Percentiles rank a stretch among this genome's conserved stretches.
These are phyloP conservation scores for Drosophila setifemur DNA, from an alignment of 1,140 invertebrate species.

Conservation along the genomic window DNA sequence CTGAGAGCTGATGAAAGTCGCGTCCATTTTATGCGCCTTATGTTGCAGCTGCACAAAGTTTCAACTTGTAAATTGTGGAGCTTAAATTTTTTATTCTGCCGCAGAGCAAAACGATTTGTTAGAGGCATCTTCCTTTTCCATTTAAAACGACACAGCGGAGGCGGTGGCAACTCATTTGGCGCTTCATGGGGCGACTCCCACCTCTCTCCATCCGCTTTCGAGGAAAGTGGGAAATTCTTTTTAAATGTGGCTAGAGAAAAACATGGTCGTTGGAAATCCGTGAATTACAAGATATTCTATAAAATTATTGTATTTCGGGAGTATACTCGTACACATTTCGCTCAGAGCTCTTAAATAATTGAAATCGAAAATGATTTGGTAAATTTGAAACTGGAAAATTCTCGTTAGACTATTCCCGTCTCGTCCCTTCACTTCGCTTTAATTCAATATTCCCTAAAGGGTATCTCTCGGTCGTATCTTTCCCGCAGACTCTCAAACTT, in stretches of 20 bases:
- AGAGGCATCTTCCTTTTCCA: background rate
- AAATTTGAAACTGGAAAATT: too few relatives aligned
- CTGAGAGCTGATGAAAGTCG: background rate
- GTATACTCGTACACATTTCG: too few relatives aligned
- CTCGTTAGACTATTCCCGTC: too few relatives aligned
- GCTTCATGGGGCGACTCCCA: conserved; percentile 46
- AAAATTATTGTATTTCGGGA: too few relatives aligned
- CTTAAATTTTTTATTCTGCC: conserved; percentile 51
- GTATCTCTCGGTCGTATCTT: conserved; percentile 6
- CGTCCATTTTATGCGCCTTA: conserved; percentile 26
- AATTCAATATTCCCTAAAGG: background rate
- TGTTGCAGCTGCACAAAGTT: conserved; percentile 20
- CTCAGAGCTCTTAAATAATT: too few relatives aligned
- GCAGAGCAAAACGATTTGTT: conserved; percentile 12
- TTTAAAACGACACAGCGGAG: conserved; percentile 23
- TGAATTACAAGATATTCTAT: conserved; percentile 8
- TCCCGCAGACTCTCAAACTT: conserved; percentile 27
- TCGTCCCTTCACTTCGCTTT: too few relatives aligned
- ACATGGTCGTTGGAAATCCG: conserved; percentile 16
- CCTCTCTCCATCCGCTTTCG: conserved; percentile 48
- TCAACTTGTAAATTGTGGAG: conserved; percentile 42
- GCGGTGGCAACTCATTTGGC: conserved; percentile 57
- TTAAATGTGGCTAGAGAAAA: conserved; percentile 40
- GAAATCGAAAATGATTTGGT: too few relatives aligned
- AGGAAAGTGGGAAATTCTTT: conserved; percentile 62